A percentile compares a stretch with the other conserved stretches of the same genome.
Evolutionary conservation across 2,888 invertebrate genomes (phyloP).

Genomic region (Polymixis lichenea): DNA sequence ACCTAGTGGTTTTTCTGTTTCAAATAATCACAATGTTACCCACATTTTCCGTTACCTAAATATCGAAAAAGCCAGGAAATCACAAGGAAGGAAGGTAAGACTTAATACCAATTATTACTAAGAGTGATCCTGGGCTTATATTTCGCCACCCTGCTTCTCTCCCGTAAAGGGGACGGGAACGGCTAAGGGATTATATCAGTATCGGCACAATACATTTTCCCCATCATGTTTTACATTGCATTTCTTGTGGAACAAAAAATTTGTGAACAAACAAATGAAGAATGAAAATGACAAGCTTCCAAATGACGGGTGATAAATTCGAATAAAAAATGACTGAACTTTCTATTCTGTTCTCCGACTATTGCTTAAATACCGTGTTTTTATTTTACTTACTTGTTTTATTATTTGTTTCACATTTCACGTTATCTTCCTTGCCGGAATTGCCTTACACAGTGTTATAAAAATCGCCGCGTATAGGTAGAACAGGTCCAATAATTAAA

Average conservation of each 20-base stretch:
- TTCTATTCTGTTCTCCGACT: background rate
- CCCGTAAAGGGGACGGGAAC: background rate
- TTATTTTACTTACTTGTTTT: background rate
- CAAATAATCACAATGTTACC: background rate
- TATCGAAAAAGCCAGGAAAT: conserved; percentile 8
- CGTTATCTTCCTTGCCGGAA: background rate
- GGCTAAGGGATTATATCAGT: conserved; percentile 30
- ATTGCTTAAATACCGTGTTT: background rate
- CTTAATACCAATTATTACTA: conserved; percentile 35
- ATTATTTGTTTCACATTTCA: background rate
- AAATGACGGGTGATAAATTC: background rate
- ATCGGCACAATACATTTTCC: conserved; percentile 7
- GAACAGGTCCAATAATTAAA: background rate
- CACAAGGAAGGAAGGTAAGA: background rate
- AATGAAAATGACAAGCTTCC: no score
- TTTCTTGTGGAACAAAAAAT: conserved; percentile 12
- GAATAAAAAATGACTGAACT: background rate
- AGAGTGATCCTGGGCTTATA: conserved; percentile 33
- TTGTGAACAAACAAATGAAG: background rate
- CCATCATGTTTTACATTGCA: conserved; percentile 21
- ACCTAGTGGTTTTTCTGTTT: background rate
- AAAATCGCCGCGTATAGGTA: no score
- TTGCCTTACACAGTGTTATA: background rate
- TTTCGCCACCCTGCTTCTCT: conserved; percentile 8
- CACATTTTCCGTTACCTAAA: background rate